These are phyloP conservation scores for Cheilosia pagana DNA, from an alignment of 2,888 invertebrate genomes.

Conservation along the genomic window DNA sequence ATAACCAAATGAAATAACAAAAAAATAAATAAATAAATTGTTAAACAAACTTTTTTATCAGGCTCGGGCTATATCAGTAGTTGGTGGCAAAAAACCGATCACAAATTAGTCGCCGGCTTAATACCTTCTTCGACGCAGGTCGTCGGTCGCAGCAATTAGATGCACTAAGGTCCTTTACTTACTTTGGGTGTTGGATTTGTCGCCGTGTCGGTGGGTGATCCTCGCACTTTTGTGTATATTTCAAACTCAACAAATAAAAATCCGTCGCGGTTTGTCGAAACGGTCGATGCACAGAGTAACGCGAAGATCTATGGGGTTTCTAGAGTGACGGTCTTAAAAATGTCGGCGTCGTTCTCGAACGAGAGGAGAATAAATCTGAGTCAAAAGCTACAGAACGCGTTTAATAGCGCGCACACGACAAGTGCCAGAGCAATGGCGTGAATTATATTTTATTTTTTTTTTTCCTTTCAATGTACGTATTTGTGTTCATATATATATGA, in stretches of 20 bases:
- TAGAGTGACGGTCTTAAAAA: constrained; percentile 45
- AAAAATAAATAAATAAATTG: constrained; percentile 37
- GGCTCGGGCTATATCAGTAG: constrained; percentile 64
- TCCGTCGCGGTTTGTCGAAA: constrained; percentile 31
- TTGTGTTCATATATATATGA: constrained; percentile 2
- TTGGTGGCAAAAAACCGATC: constrained; percentile 74
- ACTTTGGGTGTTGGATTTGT: constrained; percentile 14
- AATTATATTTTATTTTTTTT: constrained; percentile 21
- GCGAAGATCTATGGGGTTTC: constrained; percentile 40
- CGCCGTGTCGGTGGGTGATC: neutral
- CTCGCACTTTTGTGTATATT: neutral
- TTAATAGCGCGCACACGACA: constrained; percentile 60
- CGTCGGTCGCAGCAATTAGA: constrained; percentile 30
- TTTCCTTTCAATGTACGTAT: constrained; percentile 11
- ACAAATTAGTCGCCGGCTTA: constrained; percentile 73
- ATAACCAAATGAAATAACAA: constrained; percentile 66
- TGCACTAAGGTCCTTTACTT: constrained; percentile 40
- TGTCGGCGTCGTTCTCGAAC: constrained; percentile 54
- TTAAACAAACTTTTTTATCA: constrained; percentile 71
- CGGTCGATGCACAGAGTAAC: constrained; percentile 11
- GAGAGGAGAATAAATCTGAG: constrained; percentile 65
- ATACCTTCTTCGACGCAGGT: constrained; percentile 69
- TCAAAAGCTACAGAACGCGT: constrained; percentile 61
- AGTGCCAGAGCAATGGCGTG: constrained; percentile 62
- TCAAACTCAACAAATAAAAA: constrained; percentile 1